phyloP scores from a whole-genome alignment of 2,888 invertebrate genomes.

The Cataglyphis cursor region DNA sequence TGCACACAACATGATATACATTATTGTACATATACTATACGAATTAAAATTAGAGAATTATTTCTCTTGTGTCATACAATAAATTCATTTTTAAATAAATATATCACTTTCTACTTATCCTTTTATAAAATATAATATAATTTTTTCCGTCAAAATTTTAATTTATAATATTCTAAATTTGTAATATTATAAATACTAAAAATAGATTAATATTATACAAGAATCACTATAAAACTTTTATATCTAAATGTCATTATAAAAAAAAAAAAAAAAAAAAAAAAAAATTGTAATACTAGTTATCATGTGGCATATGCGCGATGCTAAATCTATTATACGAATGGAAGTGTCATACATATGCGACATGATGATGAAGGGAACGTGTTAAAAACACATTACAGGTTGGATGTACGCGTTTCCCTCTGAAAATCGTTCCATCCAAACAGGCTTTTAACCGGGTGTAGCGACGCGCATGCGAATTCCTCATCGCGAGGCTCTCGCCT shows the following conservation, averaged over 20 bases:
- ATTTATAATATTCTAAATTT: neutral
- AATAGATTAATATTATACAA: neutral
- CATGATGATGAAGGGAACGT: constrained; percentile 25
- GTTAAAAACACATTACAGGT: constrained; percentile 46
- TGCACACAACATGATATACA: neutral
- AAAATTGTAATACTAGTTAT: constrained; percentile 2
- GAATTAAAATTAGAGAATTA: neutral
- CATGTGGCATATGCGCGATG: neutral
- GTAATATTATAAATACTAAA: neutral
- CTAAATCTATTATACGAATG: constrained; percentile 42
- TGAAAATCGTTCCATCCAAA: constrained; percentile 46
- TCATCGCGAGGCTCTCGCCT: constrained; percentile 17
- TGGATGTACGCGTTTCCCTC: constrained; percentile 26
- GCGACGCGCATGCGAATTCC: constrained; percentile 38
- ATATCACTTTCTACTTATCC: neutral
- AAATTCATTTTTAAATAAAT: constrained; percentile 9
- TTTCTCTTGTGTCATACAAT: neutral
- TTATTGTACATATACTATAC: neutral
- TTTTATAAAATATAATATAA: neutral
- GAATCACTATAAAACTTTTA: neutral
- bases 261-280: constrained; percentile 7
- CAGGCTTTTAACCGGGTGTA: constrained; percentile 40
- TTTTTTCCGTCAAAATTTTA: neutral
- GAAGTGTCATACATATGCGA: constrained; percentile 24
- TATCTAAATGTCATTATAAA: neutral